Evolutionary conservation across 1,140 invertebrate genomes (phyloP).

Genomic region (Camponotus floridanus): DNA sequence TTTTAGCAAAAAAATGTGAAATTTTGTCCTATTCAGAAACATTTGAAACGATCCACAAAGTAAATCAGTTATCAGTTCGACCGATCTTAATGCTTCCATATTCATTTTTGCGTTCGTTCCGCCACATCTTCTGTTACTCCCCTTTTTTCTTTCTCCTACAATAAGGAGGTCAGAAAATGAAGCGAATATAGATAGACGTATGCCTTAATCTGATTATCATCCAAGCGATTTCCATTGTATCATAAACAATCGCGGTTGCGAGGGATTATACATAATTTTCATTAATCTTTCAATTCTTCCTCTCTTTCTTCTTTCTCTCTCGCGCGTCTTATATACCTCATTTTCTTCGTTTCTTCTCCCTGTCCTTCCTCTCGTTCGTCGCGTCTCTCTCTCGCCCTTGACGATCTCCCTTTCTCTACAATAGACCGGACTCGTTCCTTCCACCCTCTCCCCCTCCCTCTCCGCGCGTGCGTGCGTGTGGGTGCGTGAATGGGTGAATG

Average conservation of each 20-base stretch:
- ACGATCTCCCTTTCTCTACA: conserved; percentile 12
- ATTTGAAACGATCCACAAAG: not conserved
- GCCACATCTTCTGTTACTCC: not conserved
- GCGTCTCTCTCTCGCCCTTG: not conserved
- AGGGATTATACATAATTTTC: no score
- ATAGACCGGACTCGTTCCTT: conserved; percentile 9
- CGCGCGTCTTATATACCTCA: not conserved
- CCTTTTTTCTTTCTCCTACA: not conserved
- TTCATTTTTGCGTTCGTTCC: conserved; percentile 38
- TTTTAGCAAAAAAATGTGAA: no score
- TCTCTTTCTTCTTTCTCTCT: not conserved
- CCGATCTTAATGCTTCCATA: conserved; percentile 35
- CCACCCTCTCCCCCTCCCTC: not conserved
- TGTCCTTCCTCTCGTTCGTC: no score
- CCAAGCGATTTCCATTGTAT: no score
- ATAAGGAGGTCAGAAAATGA: not conserved
- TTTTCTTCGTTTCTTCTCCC: not conserved
- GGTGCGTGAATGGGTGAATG: conserved; percentile 68
- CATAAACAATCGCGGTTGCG: no score
- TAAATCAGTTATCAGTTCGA: not conserved
- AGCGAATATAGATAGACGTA: not conserved
- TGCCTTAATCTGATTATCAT: not conserved
- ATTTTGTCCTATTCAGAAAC: not conserved
- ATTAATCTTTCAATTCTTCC: not conserved
- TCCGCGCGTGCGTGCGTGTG: conserved; percentile 21